These are phyloP conservation scores for Drosophila tsacasi DNA, from an alignment of 1,140 invertebrate genomes.

Conservation along the genomic window DNA sequence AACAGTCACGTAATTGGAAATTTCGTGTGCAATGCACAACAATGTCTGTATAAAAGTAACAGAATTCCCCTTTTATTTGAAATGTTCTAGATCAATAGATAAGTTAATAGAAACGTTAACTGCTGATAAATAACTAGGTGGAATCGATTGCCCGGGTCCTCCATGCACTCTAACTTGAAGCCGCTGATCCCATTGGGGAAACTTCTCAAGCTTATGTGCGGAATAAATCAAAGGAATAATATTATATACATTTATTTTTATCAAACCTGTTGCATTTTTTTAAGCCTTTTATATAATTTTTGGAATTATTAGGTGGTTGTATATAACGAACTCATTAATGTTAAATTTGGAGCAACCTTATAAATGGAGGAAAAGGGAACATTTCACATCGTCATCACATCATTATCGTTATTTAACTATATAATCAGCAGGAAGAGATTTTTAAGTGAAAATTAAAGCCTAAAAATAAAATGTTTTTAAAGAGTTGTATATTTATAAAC, in stretches of 20 bases:
- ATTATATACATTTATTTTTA: constrained; percentile 3
- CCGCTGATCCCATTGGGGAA: constrained; percentile 11
- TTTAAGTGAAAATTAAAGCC: not conserved
- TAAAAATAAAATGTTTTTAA: not conserved
- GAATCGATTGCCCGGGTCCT: constrained; percentile 3
- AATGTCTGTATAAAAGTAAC: constrained; percentile 16
- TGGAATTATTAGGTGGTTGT: not conserved
- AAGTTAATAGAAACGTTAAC: not conserved
- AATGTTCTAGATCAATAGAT: constrained; percentile 25
- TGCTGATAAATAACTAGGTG: constrained; percentile 26
- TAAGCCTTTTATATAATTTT: not conserved
- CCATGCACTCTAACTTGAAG: constrained; percentile 19
- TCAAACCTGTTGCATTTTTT: not conserved
- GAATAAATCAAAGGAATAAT: constrained; percentile 25
- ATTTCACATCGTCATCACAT: not conserved
- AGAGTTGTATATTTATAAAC: not conserved
- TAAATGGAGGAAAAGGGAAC: not conserved
- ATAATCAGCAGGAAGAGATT: too few species aligned
- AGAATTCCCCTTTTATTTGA: not conserved
- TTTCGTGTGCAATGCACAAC: constrained; percentile 11
- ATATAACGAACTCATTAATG: not conserved
- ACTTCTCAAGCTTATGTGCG: not conserved
- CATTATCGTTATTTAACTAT: not conserved
- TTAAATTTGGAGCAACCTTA: not conserved
- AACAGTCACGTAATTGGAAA: constrained; percentile 48